Percentiles rank a stretch among this genome's conserved stretches.
phyloP scores from a whole-genome alignment of 53 echinoderm and acorn worm genomes.

The Arbacia lixula region DNA sequence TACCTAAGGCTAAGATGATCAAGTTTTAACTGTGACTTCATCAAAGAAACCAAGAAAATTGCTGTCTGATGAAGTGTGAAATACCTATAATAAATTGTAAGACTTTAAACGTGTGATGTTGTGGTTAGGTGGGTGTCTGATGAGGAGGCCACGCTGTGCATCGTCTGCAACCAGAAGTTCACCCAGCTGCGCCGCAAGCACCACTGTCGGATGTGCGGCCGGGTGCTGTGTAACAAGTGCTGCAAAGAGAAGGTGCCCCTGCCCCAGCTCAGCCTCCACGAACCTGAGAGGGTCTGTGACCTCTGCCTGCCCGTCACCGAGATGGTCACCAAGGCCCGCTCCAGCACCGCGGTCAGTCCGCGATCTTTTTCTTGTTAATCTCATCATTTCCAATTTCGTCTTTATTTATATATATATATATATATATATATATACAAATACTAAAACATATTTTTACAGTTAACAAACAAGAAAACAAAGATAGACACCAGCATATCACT shows the following conservation, averaged over 20 bases:
- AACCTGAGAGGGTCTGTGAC: slow-evolving; percentile 96
- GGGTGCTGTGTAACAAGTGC: slow-evolving; percentile 93
- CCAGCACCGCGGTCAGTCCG: slow-evolving; percentile 66
- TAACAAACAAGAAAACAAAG: no score
- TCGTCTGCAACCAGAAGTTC: slow-evolving; percentile 90
- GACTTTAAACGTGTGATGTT: no score
- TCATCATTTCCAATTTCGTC: background rate
- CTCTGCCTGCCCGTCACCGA: slow-evolving; percentile 88
- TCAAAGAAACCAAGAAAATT: no score
- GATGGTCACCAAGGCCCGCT: slow-evolving; percentile 89
- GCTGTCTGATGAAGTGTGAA: no score
- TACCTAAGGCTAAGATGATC: no score
- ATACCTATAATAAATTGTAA: no score
- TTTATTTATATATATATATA: no score
- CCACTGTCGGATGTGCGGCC: slow-evolving; percentile 94
- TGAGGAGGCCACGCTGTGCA: slow-evolving; percentile 82
- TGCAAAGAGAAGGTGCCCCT: slow-evolving; percentile 97
- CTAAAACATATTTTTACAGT: no score
- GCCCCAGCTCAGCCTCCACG: slow-evolving; percentile 88
- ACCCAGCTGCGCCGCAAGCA: slow-evolving; percentile 92
- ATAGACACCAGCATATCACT: no score
- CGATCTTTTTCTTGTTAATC: background rate
- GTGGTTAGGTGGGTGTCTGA: slow-evolving; percentile 97
- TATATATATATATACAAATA: no score
- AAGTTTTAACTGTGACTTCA: no score